Conservation (phyloP, 2,797 vertebrate genomes). For the Myotis vivesi region DNA sequence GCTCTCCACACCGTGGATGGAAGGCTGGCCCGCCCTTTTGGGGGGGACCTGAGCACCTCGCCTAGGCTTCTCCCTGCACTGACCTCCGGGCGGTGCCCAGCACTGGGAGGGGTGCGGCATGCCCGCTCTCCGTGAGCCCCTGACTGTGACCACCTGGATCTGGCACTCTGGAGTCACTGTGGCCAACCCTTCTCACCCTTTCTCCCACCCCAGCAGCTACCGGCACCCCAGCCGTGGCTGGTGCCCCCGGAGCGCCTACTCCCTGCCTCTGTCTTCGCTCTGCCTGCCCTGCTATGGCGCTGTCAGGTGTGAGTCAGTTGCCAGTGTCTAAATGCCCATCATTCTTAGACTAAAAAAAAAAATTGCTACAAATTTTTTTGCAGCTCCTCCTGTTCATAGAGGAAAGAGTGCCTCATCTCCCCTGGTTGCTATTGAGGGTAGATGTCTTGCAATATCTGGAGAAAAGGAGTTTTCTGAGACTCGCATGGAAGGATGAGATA, state of each 20-base stretch:
- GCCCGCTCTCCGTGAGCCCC: not conserved
- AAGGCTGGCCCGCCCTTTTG: not conserved
- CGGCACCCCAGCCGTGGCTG: not conserved
- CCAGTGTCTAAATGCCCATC: slow-evolving; percentile 55
- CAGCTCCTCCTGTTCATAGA: not conserved
- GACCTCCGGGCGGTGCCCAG: not conserved
- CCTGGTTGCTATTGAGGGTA: too few species aligned
- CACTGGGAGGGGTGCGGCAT: not conserved
- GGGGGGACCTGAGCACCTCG: not conserved
- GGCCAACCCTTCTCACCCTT: not conserved
- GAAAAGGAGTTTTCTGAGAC: too few species aligned
- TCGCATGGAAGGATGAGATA: too few species aligned
- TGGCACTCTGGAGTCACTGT: slow-evolving; percentile 18
- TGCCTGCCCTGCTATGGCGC: not conserved
- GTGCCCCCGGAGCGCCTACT: not conserved
- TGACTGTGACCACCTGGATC: not conserved
- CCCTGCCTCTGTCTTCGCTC: slow-evolving; percentile 56
- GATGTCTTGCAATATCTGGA: too few species aligned
- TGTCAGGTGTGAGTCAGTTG: not conserved
- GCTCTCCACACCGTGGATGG: not conserved
- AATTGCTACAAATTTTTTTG: not conserved
- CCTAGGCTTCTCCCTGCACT: not conserved
- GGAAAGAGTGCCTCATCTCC: too few species aligned
- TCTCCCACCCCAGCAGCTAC: not conserved
- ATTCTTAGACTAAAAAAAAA: slow-evolving; percentile 31